Base-by-base conservation (phyloP, 2,888 invertebrate genomes). In the Bibio marci region DNA sequence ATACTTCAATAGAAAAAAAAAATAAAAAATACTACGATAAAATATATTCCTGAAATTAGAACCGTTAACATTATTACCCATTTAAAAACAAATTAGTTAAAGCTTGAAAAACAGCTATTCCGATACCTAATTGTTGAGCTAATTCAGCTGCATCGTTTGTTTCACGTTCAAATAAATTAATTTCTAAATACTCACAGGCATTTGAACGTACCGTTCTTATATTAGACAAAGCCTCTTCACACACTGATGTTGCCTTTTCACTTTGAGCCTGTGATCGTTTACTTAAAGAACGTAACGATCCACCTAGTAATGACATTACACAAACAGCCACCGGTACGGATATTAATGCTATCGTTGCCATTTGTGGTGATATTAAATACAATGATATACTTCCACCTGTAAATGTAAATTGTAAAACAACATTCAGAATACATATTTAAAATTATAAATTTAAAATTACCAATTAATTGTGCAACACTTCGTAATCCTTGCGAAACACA, bases 151-250 rank as follows among this genome's bases (percentile, higher is more conserved):
- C 80, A 39, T 70, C 62, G 17, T 78, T 69, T 2, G 87, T 76
- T 63, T 95, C 90, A 27, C 63, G 57, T 22, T 71, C 66, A 62
- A 80, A 87, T 50, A 77, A 62, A 45, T 71, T 68, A 45, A 69
- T 65, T 58, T 95, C 95, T 43, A 75, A 73, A 41, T 78, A 74
- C 59, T 97, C 95, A 65, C 88, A 90, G 1, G 91, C 91, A 65
- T 94, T 92, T 12, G 92, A 83, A 47, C 92, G 67, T 1, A 97
- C 95, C 2, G 94, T 95, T 37, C 91, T 69, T 47, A 97, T 82
- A 61, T 95, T 95, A 28, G 85, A 75, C 40, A 97, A 68, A 3
- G 92, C 91, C 63, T 95, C 95, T 57, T 92, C 91, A 12, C 90
- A 90, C 28, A 92, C 79, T 2, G 83, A 71, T 0, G 88, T 87